These are phyloP conservation scores for Eupleurogrammus muticus DNA, from an alignment of 2,797 vertebrate species.

Conservation along the genomic window DNA sequence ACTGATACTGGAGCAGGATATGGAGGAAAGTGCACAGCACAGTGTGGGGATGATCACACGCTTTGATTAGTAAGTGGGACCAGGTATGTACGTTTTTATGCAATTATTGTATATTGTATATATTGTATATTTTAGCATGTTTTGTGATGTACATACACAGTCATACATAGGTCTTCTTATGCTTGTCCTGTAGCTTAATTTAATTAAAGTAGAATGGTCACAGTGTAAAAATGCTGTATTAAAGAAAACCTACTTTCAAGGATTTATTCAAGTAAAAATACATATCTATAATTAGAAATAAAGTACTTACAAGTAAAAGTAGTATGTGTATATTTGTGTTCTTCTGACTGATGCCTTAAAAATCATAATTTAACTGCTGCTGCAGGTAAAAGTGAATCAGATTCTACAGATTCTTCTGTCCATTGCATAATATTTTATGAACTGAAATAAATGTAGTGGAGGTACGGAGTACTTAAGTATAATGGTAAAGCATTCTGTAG, in stretches of 20 bases:
- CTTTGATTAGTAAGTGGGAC: constrained; percentile 5
- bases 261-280: not conserved
- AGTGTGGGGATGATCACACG: not conserved
- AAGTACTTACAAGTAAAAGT: not conserved
- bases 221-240: not conserved
- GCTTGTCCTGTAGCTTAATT: not conserved
- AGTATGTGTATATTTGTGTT: no score
- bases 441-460: no score
- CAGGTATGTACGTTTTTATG: constrained; percentile 36
- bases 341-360: no score
- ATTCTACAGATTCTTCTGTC: no score
- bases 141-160: not conserved
- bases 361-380: no score
- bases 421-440: no score
- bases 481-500: no score
- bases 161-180: not conserved
- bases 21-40: constrained; percentile 13
- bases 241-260: not conserved
- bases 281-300: no score
- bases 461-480: no score
- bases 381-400: no score
- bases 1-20: constrained; percentile 15
- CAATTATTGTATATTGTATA: not conserved
- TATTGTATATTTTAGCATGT: not conserved
- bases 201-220: not conserved